Evolutionary conservation across 2,113 vertebrate genomes (phyloP), one percentile per base, ranked within the genome.

Genomic region (Tenrec ecaudatus): DNA sequence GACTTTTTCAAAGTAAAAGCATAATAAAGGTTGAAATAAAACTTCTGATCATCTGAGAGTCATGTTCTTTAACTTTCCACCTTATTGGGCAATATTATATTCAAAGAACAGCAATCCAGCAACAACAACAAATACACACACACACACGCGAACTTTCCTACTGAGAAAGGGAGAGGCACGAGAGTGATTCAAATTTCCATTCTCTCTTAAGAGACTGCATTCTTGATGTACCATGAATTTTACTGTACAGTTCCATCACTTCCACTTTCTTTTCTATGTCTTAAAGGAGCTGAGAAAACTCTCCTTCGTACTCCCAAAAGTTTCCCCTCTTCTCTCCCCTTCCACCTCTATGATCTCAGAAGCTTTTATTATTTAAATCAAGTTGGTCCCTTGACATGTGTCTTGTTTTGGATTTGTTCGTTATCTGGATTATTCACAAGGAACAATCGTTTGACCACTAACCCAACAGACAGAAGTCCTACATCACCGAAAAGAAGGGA

Each of bases 21-120:
- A 17, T 47, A 20, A 19, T 68, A 76, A 43, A 64, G 16, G 33
- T 71, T 81, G 60, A 94, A 86, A 88, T 47, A 60, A 78, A 96
- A 64, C 2, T 40, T 76, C 43, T 91, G n/a, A 71, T 80, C 36
- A 81, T 83, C 68, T 82, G 38, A 88, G 38, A 40, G 12, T 64
- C 62, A 90, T 19, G 11, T 82, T 92, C 68, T 38, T 87, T 33
- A 23, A n/a, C 17, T 66, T n/a, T 43, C 66, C 47, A 58, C 4
- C 38, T 53, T 90, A 66, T 3, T 31, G 10, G 6, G 75, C 29
- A 69, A 23, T 8, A n/a, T 17, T 73, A 22, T 19, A 8, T 77
- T 29, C 36, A 77, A 69, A 79, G n/a, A 82, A 60, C 2, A 79
- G 25, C 58, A 82, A 20, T 20, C 29, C 40, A 81, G 27, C 25